Base-by-base conservation (phyloP, 2,113 vertebrate genomes). In the Dermatemys mawii region DNA sequence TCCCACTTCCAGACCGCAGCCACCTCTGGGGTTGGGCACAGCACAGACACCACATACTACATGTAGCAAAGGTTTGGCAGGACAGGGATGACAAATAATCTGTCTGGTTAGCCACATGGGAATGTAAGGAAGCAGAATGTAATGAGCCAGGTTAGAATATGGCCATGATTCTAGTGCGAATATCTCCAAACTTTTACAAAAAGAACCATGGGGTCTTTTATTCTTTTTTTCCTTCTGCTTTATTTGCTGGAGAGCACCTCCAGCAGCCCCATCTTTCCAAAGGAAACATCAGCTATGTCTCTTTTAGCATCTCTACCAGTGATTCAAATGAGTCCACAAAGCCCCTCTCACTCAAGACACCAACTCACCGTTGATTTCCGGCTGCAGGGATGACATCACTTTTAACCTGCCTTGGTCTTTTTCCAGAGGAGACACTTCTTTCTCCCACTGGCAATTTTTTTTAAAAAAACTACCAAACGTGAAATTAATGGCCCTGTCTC, bases 301-400 rank as follows among this genome's bases (percentile, higher is more conserved):
- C 11, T 11, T 0, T 5, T 6, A 29, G 8, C 84, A 3, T 17
- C 79, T 19, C 75, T 44, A 14, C 0, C 1, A 2, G n/a, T 90
- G 2, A 22, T 3, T 53, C 82, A 3, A 24, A 16, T 6, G 54
- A 44, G 29, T 57, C 81, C 78, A 3, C 1, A 22, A 11, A 38
- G 19, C 48, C 75, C 63, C 11, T 0, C 90, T 6, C 86, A 38
- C 19, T 41, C 29, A 1, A 48, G 82, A 22, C 24, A 75, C 9
- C 46, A 6, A 0, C 0, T 0, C 0, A 55, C 2, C 35, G 53
- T 44, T 10, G 13, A 75, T 17, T 26, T 5, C 4, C 53, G 83
- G 4, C 70, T 81, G 13, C 83, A 17, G 24, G 78, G 79, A 51
- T n/a, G 50, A 46, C 50, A 46, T 1, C 70, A 51, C 1, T 1